Base-by-base conservation (phyloP, 2,888 invertebrate genomes). In the Standfussiana lucernea region DNA sequence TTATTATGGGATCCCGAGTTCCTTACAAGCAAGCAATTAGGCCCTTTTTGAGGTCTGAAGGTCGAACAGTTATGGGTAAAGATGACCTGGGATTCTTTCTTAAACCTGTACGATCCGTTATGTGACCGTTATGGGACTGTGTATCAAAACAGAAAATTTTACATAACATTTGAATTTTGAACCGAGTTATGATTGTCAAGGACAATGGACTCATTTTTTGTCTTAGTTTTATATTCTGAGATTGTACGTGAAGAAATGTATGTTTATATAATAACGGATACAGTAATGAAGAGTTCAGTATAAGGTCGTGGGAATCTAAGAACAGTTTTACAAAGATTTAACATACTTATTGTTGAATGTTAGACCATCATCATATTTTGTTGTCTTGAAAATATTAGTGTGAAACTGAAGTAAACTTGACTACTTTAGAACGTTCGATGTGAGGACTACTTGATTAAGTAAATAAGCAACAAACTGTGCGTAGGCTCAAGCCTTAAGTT, bases 51-150 rank as follows among this genome's bases (percentile, higher is more conserved):
- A 68, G 56, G 67, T 71, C 42, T 69, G 47, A 73, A 61, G 42
- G 42, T 59, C 37, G 35, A 50, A 79, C 84, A 74, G 78, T 86
- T 78, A 77, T 77, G 77, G 70, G 88, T 89, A 86, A 79, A 89
- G 88, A 89, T 88, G 93, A 92, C 92, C 88, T 84, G 72, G 79
- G 85, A 85, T 89, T 89, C 89, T 90, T 89, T 88, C 87, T 84
- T 80, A 89, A 90, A 90, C 84, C 82, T 79, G 86, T 89, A 89
- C 89, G 85, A 82, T 76, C 73, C 75, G 80, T 75, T 77, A 47
- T 37, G n/a, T 21, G 80, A 93, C 95, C 94, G 95, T 93, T 94
- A 94, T 21, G 88, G 89, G 89, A 87, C 88, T 78, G 84, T 89
- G 88, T 88, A 77, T 83, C 77, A 78, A 84, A 86, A 87, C 84